Percentiles rank a stretch among this genome's conserved stretches.
These are phyloP conservation scores for Eilema caniola DNA, from an alignment of 2,888 invertebrate species.

Conservation along the genomic window DNA sequence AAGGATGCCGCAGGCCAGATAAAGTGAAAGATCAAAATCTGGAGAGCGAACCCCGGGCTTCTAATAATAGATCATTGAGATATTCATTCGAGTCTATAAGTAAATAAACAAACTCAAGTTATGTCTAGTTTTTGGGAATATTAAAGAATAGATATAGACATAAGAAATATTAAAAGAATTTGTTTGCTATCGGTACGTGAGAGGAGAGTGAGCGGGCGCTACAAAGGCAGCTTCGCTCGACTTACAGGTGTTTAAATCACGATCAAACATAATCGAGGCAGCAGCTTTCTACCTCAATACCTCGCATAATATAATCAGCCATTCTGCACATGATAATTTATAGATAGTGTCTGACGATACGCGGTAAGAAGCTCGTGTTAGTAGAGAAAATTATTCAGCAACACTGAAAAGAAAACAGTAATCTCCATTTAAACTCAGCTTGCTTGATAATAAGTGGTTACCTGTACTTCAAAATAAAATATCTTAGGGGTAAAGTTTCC, in stretches of 20 bases:
- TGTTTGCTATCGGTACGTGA: conserved; percentile 50
- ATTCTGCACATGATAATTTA: conserved; percentile 46
- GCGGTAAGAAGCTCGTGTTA: neutral
- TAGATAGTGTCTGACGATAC: conserved; percentile 10
- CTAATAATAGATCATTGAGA: neutral
- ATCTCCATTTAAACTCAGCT: neutral
- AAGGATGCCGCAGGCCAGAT: too few species aligned
- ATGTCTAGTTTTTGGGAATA: neutral
- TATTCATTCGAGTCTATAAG: too few species aligned
- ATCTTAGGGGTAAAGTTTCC: neutral
- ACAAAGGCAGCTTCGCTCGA: conserved; percentile 60
- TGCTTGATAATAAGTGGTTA: neutral
- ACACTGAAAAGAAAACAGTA: neutral
- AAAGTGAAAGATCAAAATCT: neutral
- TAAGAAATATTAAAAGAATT: neutral
- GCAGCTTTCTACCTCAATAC: conserved; percentile 51
- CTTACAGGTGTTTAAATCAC: conserved; percentile 78
- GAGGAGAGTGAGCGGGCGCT: conserved; percentile 59
- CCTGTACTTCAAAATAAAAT: neutral
- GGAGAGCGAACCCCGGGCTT: neutral
- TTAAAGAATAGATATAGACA: too few species aligned
- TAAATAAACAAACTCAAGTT: neutral
- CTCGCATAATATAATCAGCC: conserved; percentile 53
- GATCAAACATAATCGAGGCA: conserved; percentile 75
- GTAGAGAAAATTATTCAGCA: conserved; percentile 3